Evolutionary conservation across 2,797 vertebrate genomes (phyloP), one percentile per base, ranked within the genome.

Genomic region (Pitangus sulphuratus): DNA sequence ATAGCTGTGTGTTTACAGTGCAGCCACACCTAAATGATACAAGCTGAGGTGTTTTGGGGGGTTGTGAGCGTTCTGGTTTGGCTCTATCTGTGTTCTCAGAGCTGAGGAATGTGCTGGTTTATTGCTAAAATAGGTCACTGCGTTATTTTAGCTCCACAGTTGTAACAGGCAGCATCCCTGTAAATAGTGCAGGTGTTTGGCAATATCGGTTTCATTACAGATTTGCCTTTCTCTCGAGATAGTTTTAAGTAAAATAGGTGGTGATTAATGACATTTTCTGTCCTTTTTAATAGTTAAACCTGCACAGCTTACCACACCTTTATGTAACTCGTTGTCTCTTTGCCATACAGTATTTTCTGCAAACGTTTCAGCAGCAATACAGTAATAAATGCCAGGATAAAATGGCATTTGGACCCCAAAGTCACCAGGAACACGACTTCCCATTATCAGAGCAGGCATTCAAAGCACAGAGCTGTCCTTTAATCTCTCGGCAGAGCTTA

Each of bases 101-200:
- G 31, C 48, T 50, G 87, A 28, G 28, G 68, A 65, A 76, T 54
- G 57, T 84, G 85, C 83, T 93, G 83, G 2, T 95, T 84, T 90
- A 12, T 84, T 84, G n/a, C 86, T 90, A 78, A 96, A 96, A 66
- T 94, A 79, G 96, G 95, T 96, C 96, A 95, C 89, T 19, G 9
- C 18, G 0, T 93, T 94, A 72, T 95, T 94, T 74, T 60, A 42
- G 93, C 72, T 87, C 37, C 86, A 11, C 65, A 75, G 60, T 78
- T 87, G 65, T 81, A 87, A 51, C n/a, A 76, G 17, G 69, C 80
- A 91, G 72, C 79, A 70, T 90, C 83, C 48, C 69, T 76, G 79
- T 65, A 69, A 88, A 91, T 8, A 87, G 4, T 68, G 50, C 7
- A 45, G 62, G 48, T 60, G 39, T 89, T 50, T 78, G 65, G 39